Evolutionary conservation across 2,888 invertebrate species (phyloP).

Genomic region (Drosophila lutescens): DNA sequence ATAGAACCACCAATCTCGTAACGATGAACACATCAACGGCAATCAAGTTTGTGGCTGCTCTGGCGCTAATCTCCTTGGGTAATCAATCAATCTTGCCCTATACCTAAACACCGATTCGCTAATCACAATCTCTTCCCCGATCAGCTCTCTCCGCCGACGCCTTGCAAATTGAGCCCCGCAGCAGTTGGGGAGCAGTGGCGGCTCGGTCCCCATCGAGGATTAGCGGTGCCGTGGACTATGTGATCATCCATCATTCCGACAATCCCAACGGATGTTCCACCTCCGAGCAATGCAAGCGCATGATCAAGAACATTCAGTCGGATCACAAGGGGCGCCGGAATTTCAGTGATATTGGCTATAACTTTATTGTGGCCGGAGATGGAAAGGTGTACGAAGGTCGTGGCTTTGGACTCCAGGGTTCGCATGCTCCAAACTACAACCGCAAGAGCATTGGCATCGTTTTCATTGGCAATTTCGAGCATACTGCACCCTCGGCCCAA

Average conservation of each 20-base stretch:
- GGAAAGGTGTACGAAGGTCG: slow-evolving; percentile 89
- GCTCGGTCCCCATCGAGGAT: slow-evolving; percentile 84
- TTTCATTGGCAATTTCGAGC: slow-evolving; percentile 86
- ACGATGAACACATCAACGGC: slow-evolving; percentile 45
- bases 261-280: slow-evolving; percentile 87
- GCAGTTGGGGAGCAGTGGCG: slow-evolving; percentile 86
- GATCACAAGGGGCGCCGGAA: slow-evolving; percentile 86
- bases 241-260: slow-evolving; percentile 90
- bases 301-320: slow-evolving; percentile 88
- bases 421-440: slow-evolving; percentile 89
- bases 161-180: slow-evolving; percentile 80
- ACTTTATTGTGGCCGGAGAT: slow-evolving; percentile 90
- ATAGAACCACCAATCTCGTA: slow-evolving; percentile 20
- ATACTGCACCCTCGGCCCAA: slow-evolving; percentile 85
- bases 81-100: slow-evolving; percentile 30
- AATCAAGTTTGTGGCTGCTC: slow-evolving; percentile 46
- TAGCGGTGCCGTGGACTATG: slow-evolving; percentile 87
- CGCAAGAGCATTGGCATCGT: slow-evolving; percentile 89
- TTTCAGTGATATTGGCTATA: slow-evolving; percentile 90
- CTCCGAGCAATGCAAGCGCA: slow-evolving; percentile 85
- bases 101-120: slow-evolving; percentile 2
- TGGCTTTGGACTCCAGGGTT: slow-evolving; percentile 89
- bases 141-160: slow-evolving; percentile 47
- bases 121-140: not conserved
- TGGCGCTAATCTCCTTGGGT: slow-evolving; percentile 60